These are phyloP conservation scores for Autographa pulchrina DNA, from an alignment of 2,888 invertebrate genomes.

Conservation along the genomic window DNA sequence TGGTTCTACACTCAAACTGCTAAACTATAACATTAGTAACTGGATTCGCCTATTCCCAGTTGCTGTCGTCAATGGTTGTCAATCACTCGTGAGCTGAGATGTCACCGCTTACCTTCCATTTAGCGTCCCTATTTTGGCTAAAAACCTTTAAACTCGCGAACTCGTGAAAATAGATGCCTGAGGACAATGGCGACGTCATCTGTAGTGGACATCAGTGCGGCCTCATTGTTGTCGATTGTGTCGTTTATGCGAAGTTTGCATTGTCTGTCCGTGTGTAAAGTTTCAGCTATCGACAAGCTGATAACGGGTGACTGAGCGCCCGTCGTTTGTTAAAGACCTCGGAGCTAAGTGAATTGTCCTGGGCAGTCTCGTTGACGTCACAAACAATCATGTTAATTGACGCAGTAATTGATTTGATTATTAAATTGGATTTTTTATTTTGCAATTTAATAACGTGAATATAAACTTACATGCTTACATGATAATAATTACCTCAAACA, in stretches of 20 bases:
- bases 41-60: not conserved
- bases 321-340: constrained; percentile 78
- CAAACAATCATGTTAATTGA: not conserved
- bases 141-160: constrained; percentile 62
- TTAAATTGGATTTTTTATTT: constrained; percentile 4
- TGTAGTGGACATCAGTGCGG: constrained; percentile 73
- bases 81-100: not conserved
- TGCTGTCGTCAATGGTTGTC: not conserved
- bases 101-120: not conserved
- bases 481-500: not conserved
- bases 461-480: not conserved
- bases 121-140: constrained; percentile 53
- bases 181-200: constrained; percentile 71
- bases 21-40: not conserved
- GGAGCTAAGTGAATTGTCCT: constrained; percentile 66
- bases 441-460: not conserved
- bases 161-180: constrained; percentile 65
- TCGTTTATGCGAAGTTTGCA: constrained; percentile 81
- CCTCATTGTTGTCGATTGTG: constrained; percentile 75
- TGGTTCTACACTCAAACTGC: constrained; percentile 19
- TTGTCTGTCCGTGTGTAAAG: constrained; percentile 82
- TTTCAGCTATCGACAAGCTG: constrained; percentile 84
- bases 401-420: constrained; percentile 5
- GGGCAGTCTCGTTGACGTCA: constrained; percentile 55
- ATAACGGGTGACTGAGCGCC: constrained; percentile 74